phyloP scores from a whole-genome alignment of 2,888 invertebrate species.

The Drosophila mayaguana region DNA sequence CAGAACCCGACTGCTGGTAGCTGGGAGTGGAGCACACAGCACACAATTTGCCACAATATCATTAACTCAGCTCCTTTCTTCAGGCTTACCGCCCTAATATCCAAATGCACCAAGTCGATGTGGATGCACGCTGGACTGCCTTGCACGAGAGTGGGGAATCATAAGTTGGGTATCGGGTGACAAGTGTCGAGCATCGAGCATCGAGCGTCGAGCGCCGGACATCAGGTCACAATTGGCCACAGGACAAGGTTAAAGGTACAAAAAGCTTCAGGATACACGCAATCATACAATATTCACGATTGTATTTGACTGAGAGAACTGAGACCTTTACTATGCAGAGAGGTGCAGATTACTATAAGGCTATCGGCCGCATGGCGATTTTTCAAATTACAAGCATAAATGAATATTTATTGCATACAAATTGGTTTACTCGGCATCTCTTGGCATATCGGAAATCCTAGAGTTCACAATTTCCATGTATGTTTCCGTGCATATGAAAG shows the following conservation, averaged over 20 bases:
- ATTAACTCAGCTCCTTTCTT: conserved; percentile 21
- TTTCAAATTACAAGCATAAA: background rate
- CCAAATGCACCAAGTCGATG: conserved; percentile 11
- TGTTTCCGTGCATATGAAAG: too few relatives aligned
- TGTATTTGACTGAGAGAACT: background rate
- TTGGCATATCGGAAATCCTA: too few relatives aligned
- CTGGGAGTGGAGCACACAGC: conserved; percentile 19
- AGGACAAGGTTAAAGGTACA: background rate
- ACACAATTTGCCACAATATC: conserved; percentile 52
- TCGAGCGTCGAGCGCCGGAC: background rate
- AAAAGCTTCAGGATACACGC: background rate
- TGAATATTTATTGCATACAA: background rate
- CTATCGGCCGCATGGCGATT: background rate
- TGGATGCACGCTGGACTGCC: conserved; percentile 9
- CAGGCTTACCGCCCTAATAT: background rate
- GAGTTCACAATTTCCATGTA: too few relatives aligned
- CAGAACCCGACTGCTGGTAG: background rate
- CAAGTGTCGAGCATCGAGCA: background rate
- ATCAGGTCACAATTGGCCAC: background rate
- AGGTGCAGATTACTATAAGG: background rate
- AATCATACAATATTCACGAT: background rate
- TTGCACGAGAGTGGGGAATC: background rate
- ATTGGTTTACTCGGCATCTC: background rate
- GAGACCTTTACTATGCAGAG: background rate
- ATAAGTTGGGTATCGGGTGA: background rate